Evolutionary conservation across 2,113 vertebrate species (phyloP).

Genomic region (Romanogobio albipinnatus): DNA sequence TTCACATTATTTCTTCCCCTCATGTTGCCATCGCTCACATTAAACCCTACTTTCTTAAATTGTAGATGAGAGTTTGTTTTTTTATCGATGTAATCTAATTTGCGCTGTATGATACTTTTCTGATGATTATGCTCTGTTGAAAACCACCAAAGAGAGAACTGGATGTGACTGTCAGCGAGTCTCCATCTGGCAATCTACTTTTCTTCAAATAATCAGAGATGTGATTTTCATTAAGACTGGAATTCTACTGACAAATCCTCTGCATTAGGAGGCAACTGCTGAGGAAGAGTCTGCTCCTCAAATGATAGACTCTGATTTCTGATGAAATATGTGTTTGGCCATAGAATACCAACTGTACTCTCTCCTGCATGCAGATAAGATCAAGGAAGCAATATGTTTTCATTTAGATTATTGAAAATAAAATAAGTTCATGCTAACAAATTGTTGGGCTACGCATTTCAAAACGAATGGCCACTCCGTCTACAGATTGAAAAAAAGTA

Average conservation of each 20-base stretch:
- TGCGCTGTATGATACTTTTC: not conserved
- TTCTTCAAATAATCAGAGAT: conserved; percentile 23
- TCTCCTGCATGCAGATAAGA: not conserved
- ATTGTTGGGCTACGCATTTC: not conserved
- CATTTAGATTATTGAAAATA: not conserved
- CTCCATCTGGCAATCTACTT: conserved; percentile 55
- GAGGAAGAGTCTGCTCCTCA: conserved; percentile 11
- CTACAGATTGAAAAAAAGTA: not conserved
- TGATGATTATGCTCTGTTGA: not conserved
- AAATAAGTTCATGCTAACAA: not conserved
- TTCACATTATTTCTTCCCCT: not conserved
- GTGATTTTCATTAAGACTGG: conserved; percentile 47
- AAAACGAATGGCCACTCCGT: not conserved
- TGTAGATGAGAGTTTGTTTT: not conserved
- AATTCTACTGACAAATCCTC: conserved; percentile 51
- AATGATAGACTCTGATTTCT: conserved; percentile 16
- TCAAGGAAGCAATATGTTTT: not conserved
- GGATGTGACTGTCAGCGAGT: not conserved
- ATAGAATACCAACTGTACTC: not conserved
- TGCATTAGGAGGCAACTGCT: conserved; percentile 21
- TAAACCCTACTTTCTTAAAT: not conserved
- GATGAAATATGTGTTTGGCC: not conserved
- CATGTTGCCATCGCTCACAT: not conserved
- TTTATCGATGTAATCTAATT: not conserved
- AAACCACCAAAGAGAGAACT: not conserved